phyloP scores from a whole-genome alignment of 2,888 invertebrate genomes.

The Acronicta alni region DNA sequence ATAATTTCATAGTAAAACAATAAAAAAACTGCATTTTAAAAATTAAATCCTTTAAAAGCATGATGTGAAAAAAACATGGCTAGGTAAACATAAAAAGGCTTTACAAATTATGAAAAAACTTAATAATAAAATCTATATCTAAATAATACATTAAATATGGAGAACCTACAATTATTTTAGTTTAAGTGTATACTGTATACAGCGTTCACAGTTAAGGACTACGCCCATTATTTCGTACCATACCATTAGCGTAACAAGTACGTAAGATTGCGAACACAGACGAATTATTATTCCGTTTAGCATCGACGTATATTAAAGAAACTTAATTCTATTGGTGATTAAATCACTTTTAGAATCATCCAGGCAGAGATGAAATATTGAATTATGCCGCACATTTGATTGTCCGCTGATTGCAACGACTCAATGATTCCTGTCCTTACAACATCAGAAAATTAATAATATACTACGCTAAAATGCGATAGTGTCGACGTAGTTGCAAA shows the following conservation, averaged over 20 bases:
- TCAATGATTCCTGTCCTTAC: neutral
- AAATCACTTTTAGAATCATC: too few species aligned
- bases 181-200: conserved; percentile 28
- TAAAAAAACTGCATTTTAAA: conserved; percentile 4
- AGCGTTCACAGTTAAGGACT: conserved; percentile 16
- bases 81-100: conserved; percentile 49
- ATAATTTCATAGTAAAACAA: conserved; percentile 14
- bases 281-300: neutral
- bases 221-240: neutral
- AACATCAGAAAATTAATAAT: too few species aligned
- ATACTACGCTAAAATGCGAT: too few species aligned
- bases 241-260: neutral
- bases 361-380: too few species aligned
- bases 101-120: conserved; percentile 53
- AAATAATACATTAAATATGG: conserved; percentile 62
- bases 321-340: too few species aligned
- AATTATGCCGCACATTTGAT: too few species aligned
- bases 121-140: conserved; percentile 56
- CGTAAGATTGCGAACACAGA: neutral
- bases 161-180: conserved; percentile 50
- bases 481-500: neutral
- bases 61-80: conserved; percentile 39
- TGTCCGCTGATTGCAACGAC: neutral
- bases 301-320: neutral
- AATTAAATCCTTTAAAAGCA: conserved; percentile 41